Conservation (phyloP, 2,113 vertebrate genomes). For the Oenanthe melanoleuca region DNA sequence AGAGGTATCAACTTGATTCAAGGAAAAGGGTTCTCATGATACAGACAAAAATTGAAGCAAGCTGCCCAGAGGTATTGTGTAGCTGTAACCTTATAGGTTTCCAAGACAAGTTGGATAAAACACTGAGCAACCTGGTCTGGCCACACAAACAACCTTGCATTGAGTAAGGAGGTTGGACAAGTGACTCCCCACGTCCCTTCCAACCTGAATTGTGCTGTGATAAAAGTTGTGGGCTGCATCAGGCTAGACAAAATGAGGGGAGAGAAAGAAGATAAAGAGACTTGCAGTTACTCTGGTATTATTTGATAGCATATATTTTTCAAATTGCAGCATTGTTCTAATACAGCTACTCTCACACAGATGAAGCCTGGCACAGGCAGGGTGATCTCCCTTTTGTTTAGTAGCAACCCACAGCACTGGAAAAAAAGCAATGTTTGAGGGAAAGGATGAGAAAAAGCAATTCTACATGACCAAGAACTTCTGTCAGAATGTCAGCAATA, state of each 20-base stretch:
- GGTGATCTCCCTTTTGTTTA: not conserved
- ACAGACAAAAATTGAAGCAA: not conserved
- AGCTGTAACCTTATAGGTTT: not conserved
- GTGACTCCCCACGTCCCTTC: not conserved
- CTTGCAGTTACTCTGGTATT: not conserved
- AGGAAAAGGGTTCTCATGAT: not conserved
- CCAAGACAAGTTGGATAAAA: fast-evolving
- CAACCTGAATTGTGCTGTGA: not conserved
- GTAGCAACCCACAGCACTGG: not conserved
- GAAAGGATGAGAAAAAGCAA: not conserved
- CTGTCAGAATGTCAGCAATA: not conserved
- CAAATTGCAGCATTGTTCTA: not conserved
- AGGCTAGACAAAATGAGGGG: not conserved
- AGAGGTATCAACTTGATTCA: not conserved
- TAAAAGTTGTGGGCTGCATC: not conserved
- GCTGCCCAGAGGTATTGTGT: not conserved
- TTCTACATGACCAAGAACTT: not conserved
- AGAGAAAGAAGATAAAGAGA: not conserved
- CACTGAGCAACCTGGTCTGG: not conserved
- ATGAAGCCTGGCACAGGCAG: not conserved
- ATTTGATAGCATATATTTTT: not conserved
- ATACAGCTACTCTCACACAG: not conserved
- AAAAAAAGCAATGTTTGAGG: not conserved
- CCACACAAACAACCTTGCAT: not conserved
- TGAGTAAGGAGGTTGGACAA: not conserved